Evolutionary conservation across 2,113 vertebrate genomes (phyloP), one percentile per base, ranked within the genome.

Genomic region (Eleginops maclovinus): DNA sequence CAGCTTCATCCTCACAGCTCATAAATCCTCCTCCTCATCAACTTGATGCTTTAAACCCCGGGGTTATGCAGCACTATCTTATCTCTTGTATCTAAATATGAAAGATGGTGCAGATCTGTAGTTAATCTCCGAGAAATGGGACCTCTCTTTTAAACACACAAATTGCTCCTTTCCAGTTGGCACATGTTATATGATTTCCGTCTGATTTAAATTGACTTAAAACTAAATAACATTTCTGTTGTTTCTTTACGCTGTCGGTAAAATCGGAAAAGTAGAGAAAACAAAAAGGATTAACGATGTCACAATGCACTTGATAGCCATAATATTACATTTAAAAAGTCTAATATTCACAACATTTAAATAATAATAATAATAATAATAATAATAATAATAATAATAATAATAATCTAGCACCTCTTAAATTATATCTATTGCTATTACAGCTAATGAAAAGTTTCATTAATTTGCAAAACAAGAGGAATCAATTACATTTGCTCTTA

Each of bases 1-100:
- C 60, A 67, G 72, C 72, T 83, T 83, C 73, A 55, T 66, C 19
- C 19, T 66, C 47, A 26, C 36, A 28, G 24, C 49, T 69, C 49
- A 41, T 44, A 58, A 79, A 67, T 64, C 78, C 22, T 71, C 50
- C 71, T 72, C 31, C 51, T 83, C 28, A 46, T 26, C 9, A 49
- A 36, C 55, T 47, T 16, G 6, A 50, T 68, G 66, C 28, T 55
- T 60, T 59, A 69, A 67, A 61, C 44, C 31, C 49, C 10, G 44
- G 47, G 9, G 14, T 22, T 36, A 44, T 63, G 49, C 22, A 49
- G 46, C 51, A 58, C 1, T n/a, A 5, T 26, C 40, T 36, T 54
- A 59, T 36, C 17, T 54, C 15, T 40, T 9, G 4, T 16, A 50
- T 72, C 26, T 12, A 13, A 74, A 55, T 24, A 63, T 47, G 14